phyloP scores from a whole-genome alignment of 30 jellyfish, hydroid and myxozoan species.

The Hydractinia symbiolongicarpus region DNA sequence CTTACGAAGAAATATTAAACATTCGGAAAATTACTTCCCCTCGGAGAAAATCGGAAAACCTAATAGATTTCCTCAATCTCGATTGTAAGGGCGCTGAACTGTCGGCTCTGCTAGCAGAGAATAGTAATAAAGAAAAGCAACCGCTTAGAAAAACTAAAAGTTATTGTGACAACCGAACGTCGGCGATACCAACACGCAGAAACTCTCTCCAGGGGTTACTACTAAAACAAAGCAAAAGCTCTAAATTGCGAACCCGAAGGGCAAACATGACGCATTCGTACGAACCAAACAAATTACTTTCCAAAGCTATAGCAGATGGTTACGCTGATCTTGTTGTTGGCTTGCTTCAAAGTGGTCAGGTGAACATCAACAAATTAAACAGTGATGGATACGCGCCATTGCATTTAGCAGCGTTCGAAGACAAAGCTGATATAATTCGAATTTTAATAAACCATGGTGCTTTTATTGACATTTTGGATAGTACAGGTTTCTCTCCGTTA shows the following conservation, averaged over 20 bases:
- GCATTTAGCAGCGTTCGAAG: conserved; percentile 35
- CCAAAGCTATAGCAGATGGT: conserved; percentile 30
- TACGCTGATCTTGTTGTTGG: conserved; percentile 21
- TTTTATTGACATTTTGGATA: conserved; percentile 12
- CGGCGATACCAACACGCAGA: not conserved
- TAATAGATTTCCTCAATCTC: not conserved
- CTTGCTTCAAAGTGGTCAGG: conserved; percentile 28
- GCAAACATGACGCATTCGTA: conserved; percentile 1
- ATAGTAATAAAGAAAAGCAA: not conserved
- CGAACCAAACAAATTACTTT: conserved; percentile 27
- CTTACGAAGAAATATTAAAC: conserved; percentile 1
- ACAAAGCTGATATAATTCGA: conserved; percentile 11
- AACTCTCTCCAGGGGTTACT: not conserved
- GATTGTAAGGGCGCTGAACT: not conserved
- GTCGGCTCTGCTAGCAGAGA: conserved; percentile 8
- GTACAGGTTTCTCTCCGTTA: conserved; percentile 28
- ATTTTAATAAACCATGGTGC: conserved; percentile 21
- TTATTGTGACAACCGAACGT: not conserved
- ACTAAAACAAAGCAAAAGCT: not conserved
- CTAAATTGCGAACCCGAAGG: not conserved
- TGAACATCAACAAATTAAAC: conserved; percentile 32
- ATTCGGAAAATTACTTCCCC: not conserved
- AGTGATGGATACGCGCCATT: conserved; percentile 18
- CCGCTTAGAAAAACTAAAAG: not conserved
- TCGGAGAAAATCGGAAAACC: conserved; percentile 10